Conservation (phyloP, 2,888 invertebrate genomes). For the Drepana falcataria region DNA sequence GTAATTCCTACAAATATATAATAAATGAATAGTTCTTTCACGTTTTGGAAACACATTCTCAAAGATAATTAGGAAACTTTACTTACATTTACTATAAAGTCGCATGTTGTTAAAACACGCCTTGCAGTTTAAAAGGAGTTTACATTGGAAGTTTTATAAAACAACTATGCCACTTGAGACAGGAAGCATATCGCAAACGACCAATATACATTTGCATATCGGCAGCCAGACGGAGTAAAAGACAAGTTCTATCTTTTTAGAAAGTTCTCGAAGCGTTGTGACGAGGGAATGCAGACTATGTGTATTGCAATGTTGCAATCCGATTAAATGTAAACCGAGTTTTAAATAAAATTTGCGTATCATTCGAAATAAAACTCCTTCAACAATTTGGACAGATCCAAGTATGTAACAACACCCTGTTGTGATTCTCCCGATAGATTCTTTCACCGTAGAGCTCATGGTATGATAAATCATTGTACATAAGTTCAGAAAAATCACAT, state of each 20-base stretch:
- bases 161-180: constrained; percentile 21
- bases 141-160: constrained; percentile 28
- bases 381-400: too few species aligned
- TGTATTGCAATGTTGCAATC: constrained; percentile 12
- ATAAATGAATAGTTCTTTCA: too few species aligned
- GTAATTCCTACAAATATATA: too few species aligned
- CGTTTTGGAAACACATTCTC: too few species aligned
- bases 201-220: constrained; percentile 27
- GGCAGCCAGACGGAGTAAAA: not conserved
- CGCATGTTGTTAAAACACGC: not conserved
- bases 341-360: not conserved
- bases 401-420: too few species aligned
- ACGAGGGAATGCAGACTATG: constrained; percentile 14
- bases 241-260: not conserved
- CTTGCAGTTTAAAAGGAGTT: not conserved
- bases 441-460: too few species aligned
- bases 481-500: too few species aligned
- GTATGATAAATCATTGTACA: too few species aligned
- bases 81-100: not conserved
- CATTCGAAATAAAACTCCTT: too few species aligned
- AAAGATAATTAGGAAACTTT: not conserved
- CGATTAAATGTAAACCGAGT: constrained; percentile 4
- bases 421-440: too few species aligned
- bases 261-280: constrained; percentile 2
- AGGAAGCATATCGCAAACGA: constrained; percentile 24